A percentile compares a stretch with the other conserved stretches of the same genome.
These are phyloP conservation scores for Prosopocoilus inquinatus DNA, from an alignment of 2,888 invertebrate genomes.

Conservation along the genomic window DNA sequence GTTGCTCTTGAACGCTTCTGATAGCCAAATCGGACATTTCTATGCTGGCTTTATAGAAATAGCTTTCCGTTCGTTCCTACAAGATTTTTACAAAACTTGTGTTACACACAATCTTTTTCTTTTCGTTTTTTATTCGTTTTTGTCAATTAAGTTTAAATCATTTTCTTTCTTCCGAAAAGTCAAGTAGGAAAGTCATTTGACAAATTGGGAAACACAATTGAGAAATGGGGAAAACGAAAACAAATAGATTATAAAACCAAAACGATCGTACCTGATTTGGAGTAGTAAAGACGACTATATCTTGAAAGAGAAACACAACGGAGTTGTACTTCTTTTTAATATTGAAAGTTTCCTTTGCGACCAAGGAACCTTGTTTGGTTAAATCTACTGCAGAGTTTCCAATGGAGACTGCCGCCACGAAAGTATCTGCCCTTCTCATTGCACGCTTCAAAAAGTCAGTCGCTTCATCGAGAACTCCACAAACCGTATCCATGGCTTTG, in stretches of 20 bases:
- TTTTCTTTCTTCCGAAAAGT: no score
- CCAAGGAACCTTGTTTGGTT: slow-evolving; percentile 36
- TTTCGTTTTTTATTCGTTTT: no score
- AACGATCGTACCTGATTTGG: slow-evolving; percentile 23
- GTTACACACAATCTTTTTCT: no score
- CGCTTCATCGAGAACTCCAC: slow-evolving; percentile 30
- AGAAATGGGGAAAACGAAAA: no score
- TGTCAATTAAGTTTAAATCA: no score
- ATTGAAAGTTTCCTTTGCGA: slow-evolving; percentile 40
- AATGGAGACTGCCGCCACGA: slow-evolving; percentile 44
- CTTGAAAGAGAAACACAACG: slow-evolving; percentile 44
- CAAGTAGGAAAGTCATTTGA: no score
- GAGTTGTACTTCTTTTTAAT: slow-evolving; percentile 37
- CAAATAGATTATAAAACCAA: background rate
- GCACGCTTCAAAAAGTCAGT: slow-evolving; percentile 37
- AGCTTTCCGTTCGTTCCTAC: slow-evolving; percentile 37
- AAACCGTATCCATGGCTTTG: slow-evolving; percentile 26
- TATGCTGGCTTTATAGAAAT: slow-evolving; percentile 39
- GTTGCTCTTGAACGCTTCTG: slow-evolving; percentile 24
- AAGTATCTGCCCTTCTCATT: slow-evolving; percentile 44
- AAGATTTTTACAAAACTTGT: no score
- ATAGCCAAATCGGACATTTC: slow-evolving; percentile 33
- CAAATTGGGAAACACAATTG: no score
- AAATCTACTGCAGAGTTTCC: slow-evolving; percentile 44
- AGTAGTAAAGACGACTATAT: slow-evolving; percentile 40